phyloP scores from a whole-genome alignment of 2,888 invertebrate genomes.

The Eristalinus aeneus region DNA sequence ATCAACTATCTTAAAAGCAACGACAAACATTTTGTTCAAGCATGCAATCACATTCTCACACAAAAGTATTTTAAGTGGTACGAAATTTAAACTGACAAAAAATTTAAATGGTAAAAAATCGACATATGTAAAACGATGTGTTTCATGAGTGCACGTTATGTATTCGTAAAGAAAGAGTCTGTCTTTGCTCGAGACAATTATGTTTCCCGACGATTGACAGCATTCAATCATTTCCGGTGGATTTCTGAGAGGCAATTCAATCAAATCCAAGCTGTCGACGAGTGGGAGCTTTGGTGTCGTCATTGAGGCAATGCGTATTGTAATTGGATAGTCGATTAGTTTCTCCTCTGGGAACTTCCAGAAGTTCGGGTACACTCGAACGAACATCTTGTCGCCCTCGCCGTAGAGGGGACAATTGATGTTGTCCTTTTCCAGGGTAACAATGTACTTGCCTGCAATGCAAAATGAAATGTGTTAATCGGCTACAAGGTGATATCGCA shows the following conservation, averaged over 20 bases:
- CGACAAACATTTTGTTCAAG: constrained; percentile 83
- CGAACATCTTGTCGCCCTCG: constrained; percentile 80
- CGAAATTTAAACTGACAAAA: constrained; percentile 84
- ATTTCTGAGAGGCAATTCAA: constrained; percentile 85
- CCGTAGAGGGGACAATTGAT: constrained; percentile 79
- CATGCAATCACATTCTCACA: constrained; percentile 87
- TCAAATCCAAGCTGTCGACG: constrained; percentile 86
- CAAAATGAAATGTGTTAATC: neutral
- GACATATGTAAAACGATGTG: constrained; percentile 84
- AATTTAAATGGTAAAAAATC: constrained; percentile 87
- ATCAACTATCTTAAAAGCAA: constrained; percentile 83
- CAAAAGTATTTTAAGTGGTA: constrained; percentile 83
- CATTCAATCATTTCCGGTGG: constrained; percentile 84
- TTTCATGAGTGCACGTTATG: constrained; percentile 85
- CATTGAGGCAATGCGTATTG: constrained; percentile 86
- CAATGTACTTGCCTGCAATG: constrained; percentile 76
- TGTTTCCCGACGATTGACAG: constrained; percentile 82
- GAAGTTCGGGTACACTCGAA: constrained; percentile 89
- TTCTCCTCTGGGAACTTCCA: constrained; percentile 78
- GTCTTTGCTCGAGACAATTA: constrained; percentile 78
- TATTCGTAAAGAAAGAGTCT: constrained; percentile 83
- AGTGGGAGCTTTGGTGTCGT: constrained; percentile 87
- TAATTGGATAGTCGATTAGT: constrained; percentile 81
- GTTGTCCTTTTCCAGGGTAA: constrained; percentile 78
- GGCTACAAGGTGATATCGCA: neutral